phyloP scores from a whole-genome alignment of 2,797 vertebrate species.

The Urosaurus nigricauda region DNA sequence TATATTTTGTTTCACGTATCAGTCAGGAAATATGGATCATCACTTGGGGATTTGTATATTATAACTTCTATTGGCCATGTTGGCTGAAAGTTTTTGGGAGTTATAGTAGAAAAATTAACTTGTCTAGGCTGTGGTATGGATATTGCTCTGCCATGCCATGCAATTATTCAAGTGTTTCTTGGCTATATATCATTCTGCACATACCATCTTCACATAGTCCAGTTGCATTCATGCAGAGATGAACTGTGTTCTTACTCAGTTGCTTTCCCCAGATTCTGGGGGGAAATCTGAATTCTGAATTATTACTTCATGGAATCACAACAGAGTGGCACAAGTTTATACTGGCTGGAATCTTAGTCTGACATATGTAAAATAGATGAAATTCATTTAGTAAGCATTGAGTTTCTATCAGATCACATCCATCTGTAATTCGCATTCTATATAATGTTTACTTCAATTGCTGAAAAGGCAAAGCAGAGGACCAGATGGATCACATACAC shows the following conservation, averaged over 20 bases:
- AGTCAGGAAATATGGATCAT: background rate
- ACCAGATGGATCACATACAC: background rate
- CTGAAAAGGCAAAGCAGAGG: conserved; percentile 33
- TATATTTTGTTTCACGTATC: background rate
- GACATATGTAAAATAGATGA: background rate
- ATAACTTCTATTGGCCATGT: too few relatives aligned
- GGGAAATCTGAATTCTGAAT: background rate
- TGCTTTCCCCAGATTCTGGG: background rate
- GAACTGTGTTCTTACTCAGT: background rate
- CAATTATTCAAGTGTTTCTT: background rate
- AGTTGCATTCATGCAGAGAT: background rate
- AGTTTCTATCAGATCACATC: conserved; percentile 15
- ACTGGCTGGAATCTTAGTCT: conserved; percentile 3
- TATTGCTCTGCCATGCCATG: too few relatives aligned
- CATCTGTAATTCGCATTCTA: background rate
- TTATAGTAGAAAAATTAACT: too few relatives aligned
- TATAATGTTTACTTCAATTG: conserved; percentile 17
- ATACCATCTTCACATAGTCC: background rate
- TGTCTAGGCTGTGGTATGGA: background rate
- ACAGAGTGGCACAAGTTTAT: background rate
- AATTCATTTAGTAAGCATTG: conserved; percentile 23
- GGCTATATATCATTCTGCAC: background rate
- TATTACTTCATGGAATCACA: background rate
- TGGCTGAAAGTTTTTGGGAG: too few relatives aligned
- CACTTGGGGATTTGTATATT: too few relatives aligned